Percentiles rank a stretch among this genome's conserved stretches.
Conservation (phyloP, 1,140 invertebrate genomes). For the Oryctes rhinoceros region DNA sequence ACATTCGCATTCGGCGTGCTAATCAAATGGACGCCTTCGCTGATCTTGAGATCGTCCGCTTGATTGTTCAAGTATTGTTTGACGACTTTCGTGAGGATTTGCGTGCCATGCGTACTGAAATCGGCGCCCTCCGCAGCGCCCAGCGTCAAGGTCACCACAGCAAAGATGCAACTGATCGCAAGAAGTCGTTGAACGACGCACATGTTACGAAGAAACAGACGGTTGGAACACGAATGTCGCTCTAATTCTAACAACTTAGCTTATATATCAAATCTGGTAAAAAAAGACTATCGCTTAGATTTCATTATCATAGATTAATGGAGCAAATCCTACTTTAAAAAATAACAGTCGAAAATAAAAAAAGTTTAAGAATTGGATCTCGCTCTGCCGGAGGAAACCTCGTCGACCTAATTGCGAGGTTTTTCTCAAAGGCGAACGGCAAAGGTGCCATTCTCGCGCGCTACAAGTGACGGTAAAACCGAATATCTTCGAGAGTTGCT, state of each 20-base stretch:
- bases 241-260: slow-evolving; percentile 5
- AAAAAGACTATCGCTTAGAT: slow-evolving; percentile 46
- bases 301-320: slow-evolving; percentile 48
- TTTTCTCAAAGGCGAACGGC: slow-evolving; percentile 19
- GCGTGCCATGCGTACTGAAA: slow-evolving; percentile 51
- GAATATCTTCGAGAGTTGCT: slow-evolving; percentile 11
- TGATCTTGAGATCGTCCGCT: slow-evolving; percentile 64
- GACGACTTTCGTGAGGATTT: slow-evolving; percentile 56
- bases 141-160: slow-evolving; percentile 47
- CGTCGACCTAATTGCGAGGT: slow-evolving; percentile 25
- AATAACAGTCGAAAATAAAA: slow-evolving; percentile 34
- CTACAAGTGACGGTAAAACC: slow-evolving; percentile 41
- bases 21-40: slow-evolving; percentile 71
- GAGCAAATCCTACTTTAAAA: slow-evolving; percentile 47
- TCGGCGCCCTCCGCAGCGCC: slow-evolving; percentile 49
- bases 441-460: slow-evolving; percentile 40
- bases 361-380: not conserved
- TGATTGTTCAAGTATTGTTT: slow-evolving; percentile 57
- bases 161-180: slow-evolving; percentile 41
- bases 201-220: slow-evolving; percentile 26
- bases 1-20: slow-evolving; percentile 58
- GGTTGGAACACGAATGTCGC: slow-evolving; percentile 37
- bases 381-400: not conserved
- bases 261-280: slow-evolving; percentile 39
- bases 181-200: slow-evolving; percentile 29